Evolutionary conservation across 2,113 vertebrate species (phyloP), one percentile per base, ranked within the genome.

Genomic region (Spea multiplicata): DNA sequence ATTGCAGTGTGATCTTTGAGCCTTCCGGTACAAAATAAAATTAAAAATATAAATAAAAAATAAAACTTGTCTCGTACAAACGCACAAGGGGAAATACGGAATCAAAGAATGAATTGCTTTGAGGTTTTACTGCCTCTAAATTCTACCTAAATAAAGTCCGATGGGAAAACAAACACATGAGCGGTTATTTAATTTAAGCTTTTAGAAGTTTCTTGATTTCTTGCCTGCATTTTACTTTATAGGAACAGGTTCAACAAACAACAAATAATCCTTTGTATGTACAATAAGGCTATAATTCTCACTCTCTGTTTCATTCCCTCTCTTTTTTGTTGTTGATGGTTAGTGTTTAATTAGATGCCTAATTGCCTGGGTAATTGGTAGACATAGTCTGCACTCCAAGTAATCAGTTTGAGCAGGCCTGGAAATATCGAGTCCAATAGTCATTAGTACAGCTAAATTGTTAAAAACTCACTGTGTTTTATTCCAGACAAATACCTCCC

Each of bases 341-440:
- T 95, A 98, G 95, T 98, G 96, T 99, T 98, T 98, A 99, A 99
- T 99, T 98, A 99, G 95, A 96, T 94, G 94, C 95, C 94, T 98
- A 99, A 99, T 98, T 99, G 97, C 96, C 96, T 98, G 96, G 96
- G 96, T 99, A 99, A 99, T 98, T 98, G 95, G 96, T 94, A 98
- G 96, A 95, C 96, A 94, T 89, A 96, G 94, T 97, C 94, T 89
- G 94, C 95, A 96, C 95, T 96, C 96, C 95, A 94, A 96, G 96
- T 97, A 98, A 98, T 98, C 96, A 97, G 96, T 98, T 92, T 97
- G 94, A 96, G 94, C 94, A 96, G 93, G 93, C 93, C 93, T 94
- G 88, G 90, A 90, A 97, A 94, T 98, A 97, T 97, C 96, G 94
- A 94, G 96, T 96, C 96, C 95, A 93, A 95, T 95, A 92, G 96